Conservation (phyloP, 2,888 invertebrate species). For the Ditula angustiorana region DNA sequence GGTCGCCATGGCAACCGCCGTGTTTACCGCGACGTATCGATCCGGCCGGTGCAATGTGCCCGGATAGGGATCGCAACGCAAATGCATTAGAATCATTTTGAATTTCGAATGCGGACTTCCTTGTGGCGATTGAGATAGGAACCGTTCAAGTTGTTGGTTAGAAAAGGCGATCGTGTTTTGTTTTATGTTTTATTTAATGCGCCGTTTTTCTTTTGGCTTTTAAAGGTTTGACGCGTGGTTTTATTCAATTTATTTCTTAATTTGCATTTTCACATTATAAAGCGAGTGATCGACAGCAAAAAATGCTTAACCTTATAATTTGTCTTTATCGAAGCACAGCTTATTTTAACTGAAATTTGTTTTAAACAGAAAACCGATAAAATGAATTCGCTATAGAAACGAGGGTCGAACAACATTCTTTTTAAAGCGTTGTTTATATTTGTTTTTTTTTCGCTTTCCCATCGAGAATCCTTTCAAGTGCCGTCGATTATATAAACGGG, state of each 20-base stretch:
- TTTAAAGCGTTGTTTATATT: constrained; percentile 15
- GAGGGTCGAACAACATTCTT: background rate
- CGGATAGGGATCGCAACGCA: constrained; percentile 67
- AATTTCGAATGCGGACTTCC: constrained; percentile 19
- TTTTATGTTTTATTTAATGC: background rate
- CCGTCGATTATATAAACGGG: constrained; percentile 12
- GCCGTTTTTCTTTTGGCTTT: no score
- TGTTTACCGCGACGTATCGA: constrained; percentile 84
- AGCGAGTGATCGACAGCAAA: no score
- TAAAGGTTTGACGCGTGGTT: no score
- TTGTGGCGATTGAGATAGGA: background rate
- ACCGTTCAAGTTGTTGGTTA: no score
- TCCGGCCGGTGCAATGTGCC: constrained; percentile 62
- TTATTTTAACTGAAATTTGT: background rate
- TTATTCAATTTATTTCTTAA: no score
- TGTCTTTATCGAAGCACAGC: no score
- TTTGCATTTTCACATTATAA: no score
- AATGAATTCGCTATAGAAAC: background rate
- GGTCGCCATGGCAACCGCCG: constrained; percentile 80
- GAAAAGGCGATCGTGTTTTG: background rate
- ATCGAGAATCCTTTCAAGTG: constrained; percentile 28
- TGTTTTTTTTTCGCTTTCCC: background rate
- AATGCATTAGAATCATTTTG: constrained; percentile 43
- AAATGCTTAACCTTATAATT: no score
- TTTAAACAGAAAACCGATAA: background rate